A percentile compares a stretch with the other conserved stretches of the same genome.
Evolutionary conservation across 2,113 vertebrate genomes (phyloP).

Genomic region (Myrmecobius fasciatus): DNA sequence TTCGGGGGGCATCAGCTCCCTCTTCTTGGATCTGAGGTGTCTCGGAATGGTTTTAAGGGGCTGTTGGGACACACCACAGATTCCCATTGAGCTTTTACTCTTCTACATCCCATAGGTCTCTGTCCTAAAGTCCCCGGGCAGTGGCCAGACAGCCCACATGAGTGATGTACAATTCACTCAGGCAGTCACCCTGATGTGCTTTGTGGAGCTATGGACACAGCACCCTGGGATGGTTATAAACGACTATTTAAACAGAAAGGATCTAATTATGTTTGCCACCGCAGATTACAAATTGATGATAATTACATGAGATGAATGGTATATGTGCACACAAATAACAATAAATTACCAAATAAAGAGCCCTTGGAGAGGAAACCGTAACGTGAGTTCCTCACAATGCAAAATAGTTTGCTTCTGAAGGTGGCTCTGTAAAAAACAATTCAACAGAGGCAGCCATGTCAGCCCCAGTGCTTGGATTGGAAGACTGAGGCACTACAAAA

Average conservation of each 20-base stretch:
- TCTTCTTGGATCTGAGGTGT: background rate
- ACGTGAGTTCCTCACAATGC: background rate
- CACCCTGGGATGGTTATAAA: background rate
- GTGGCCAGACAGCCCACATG: background rate
- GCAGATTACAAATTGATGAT: background rate
- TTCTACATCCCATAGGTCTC: background rate
- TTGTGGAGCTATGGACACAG: background rate
- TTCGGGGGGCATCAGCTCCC: background rate
- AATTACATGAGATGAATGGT: background rate
- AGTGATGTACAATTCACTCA: background rate
- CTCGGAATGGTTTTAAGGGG: background rate
- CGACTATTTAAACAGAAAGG: background rate
- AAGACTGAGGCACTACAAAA: background rate
- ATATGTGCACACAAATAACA: background rate
- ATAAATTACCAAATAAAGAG: background rate
- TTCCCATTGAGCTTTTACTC: background rate
- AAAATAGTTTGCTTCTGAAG: background rate
- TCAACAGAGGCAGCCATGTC: background rate
- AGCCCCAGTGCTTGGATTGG: fast-evolving
- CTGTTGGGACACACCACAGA: background rate
- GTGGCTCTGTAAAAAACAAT: background rate
- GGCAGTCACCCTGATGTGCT: background rate
- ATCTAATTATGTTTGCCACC: background rate
- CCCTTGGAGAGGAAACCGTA: background rate
- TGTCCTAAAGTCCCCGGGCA: background rate